Base-by-base conservation (phyloP, 2,797 vertebrate species). In the Danio jaintianensis region DNA sequence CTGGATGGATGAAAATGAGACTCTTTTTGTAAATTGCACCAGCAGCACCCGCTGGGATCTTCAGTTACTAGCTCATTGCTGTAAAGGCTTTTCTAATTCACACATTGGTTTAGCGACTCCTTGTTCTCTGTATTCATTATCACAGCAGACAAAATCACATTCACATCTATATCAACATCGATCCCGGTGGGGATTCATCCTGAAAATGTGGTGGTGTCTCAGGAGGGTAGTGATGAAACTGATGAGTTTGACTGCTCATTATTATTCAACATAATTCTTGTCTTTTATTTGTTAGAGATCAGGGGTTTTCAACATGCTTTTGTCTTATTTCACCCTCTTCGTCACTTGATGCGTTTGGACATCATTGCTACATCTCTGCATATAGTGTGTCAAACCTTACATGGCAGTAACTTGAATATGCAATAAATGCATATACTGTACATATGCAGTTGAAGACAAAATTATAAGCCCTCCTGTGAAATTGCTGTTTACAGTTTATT, bases 21-120 rank as follows among this genome's bases (percentile, higher is more conserved):
- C 58, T 50, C 22, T 62, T 48, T 0, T 4, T 74, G 56, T 50
- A 50, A 48, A 40, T 50, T 48, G 9, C 50, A 38, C 9, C 10
- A 9, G 15, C 2, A 18, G 29, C 0, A 4, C 45, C 10, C 58
- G 38, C 15, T 50, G 45, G 45, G 58, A 36, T 38, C 15, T 10
- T 62, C 45, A 20, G 10, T 72, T 40, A 56, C 40, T 16, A 0
- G 13, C 69, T 18, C 45, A 8, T 15, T 58, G 7, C n/a, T 56
- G 36, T 15, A 38, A 56, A 61, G 12, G 42, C 71, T 75, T 75
- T 74, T 75, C 56, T 50, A 59, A 75, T 75, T 75, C 50, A 13
- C 72, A 75, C 72, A 18, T 74, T 13, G 10, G 15, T 62, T 61
- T 74, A 40, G 6, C 72, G n/a, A n/a, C n/a, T n/a, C n/a, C n/a